These are phyloP conservation scores for Metallyticus violacea DNA, from an alignment of 2,888 invertebrate species.

Conservation along the genomic window DNA sequence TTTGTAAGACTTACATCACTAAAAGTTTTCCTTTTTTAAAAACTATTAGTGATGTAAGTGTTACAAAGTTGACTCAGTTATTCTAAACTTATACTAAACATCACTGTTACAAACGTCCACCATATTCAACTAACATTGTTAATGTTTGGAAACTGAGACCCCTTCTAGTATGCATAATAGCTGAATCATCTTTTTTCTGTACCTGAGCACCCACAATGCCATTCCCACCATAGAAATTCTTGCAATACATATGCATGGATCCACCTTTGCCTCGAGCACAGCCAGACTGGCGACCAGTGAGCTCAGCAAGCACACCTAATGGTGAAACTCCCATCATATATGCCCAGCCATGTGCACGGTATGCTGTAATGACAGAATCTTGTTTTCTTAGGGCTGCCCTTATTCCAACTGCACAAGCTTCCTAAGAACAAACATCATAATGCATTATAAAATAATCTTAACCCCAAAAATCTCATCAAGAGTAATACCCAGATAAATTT, in stretches of 20 bases:
- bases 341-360: constrained; percentile 98
- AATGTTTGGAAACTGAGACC: too few relatives aligned
- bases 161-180: too few relatives aligned
- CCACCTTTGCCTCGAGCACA: constrained; percentile 96
- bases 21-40: too few relatives aligned
- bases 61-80: too few relatives aligned
- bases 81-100: too few relatives aligned
- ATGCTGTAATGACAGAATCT: constrained; percentile 94
- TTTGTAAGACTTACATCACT: too few relatives aligned
- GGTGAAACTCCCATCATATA: constrained; percentile 84
- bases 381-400: constrained; percentile 74
- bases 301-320: constrained; percentile 78
- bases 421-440: constrained; percentile 52
- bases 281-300: constrained; percentile 84
- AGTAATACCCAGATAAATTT: too few relatives aligned
- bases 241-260: constrained; percentile 96
- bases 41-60: too few relatives aligned
- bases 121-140: too few relatives aligned
- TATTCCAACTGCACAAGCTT: constrained; percentile 90
- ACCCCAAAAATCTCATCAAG: too few relatives aligned
- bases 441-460: too few relatives aligned
- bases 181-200: not conserved
- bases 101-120: too few relatives aligned
- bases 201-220: constrained; percentile 99
- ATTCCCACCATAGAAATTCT: constrained; percentile 95